Base-by-base conservation (phyloP, 1,140 invertebrate genomes). In the Ceratina calcarata region DNA sequence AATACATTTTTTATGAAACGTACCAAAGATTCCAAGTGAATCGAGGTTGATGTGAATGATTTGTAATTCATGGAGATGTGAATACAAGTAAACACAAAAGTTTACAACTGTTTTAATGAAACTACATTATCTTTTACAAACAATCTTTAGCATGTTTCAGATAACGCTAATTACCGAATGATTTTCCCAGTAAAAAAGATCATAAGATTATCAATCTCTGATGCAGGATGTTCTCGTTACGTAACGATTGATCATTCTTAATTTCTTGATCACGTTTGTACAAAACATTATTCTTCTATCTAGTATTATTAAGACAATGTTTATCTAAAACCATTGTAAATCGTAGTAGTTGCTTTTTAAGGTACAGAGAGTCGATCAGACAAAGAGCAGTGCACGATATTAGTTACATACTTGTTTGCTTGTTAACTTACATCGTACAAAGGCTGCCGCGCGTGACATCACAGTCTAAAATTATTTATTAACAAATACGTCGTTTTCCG, bases 391-490 rank as follows among this genome's bases (percentile, higher is more conserved):
- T 16, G 68, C 58, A 55, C 51, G 70, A 79, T 74, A 74, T 74
- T 60, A 66, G 53, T 60, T 67, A n/a, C 37, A 45, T 10, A 6
- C 37, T 45, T 45, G 10, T 10, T 45, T 10, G 10, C 37, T 45
- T 10, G 37, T 45, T 45, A 6, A 45, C 37, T 45, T 45, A 45
- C 37, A 79, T 24, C 12, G 37, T 61, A 15, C n/a, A 45, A 79
- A 79, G 78, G 70, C 70, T 74, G 62, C n/a, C 64, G 13, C 15
- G 78, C 70, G 70, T 79, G 78, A 79, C 78, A 74, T 79, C 78
- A 79, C 55, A 51, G 22, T 73, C 70, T 73, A 73, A 79, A 79
- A 66, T 83, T 70, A 80, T 83, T 83, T 78, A 79, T 79, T 82
- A 79, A 78, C 76, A 72, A 78, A 78, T 24, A 60, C 76, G 51